These are phyloP conservation scores for Plagodis dolabraria DNA, from an alignment of 2,888 invertebrate species.

Conservation along the genomic window DNA sequence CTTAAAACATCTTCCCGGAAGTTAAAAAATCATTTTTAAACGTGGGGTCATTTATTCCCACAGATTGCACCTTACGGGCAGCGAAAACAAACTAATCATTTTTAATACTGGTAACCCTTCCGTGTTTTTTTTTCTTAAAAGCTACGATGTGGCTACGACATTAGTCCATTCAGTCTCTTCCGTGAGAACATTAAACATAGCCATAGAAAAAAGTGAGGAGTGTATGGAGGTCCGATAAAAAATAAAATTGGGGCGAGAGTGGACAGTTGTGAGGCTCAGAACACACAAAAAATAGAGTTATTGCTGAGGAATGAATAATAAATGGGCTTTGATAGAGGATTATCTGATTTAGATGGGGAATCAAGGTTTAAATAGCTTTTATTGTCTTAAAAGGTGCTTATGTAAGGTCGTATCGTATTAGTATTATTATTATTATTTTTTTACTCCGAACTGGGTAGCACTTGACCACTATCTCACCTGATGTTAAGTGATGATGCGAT, in stretches of 20 bases:
- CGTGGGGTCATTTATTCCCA: constrained; percentile 81
- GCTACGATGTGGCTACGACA: constrained; percentile 44
- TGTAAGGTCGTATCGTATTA: not conserved
- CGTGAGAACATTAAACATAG: constrained; percentile 81
- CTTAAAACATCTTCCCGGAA: constrained; percentile 78
- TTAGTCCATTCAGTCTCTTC: constrained; percentile 76
- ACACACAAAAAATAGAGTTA: constrained; percentile 59
- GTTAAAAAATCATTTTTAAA: constrained; percentile 64
- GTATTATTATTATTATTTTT: too few species aligned
- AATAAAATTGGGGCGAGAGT: constrained; percentile 69
- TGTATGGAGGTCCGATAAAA: constrained; percentile 62
- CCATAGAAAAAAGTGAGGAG: constrained; percentile 66
- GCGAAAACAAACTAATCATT: constrained; percentile 78
- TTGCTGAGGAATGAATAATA: constrained; percentile 67
- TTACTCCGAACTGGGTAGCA: too few species aligned
- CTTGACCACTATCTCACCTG: too few species aligned
- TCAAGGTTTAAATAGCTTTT: constrained; percentile 25
- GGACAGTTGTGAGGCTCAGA: constrained; percentile 68
- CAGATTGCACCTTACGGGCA: constrained; percentile 71
- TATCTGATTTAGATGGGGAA: constrained; percentile 65
- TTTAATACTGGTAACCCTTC: constrained; percentile 79
- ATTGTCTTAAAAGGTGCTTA: constrained; percentile 23
- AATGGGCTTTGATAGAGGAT: constrained; percentile 58
- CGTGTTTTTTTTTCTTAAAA: constrained; percentile 72
- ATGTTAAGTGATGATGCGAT: too few species aligned